Base-by-base conservation (phyloP, 1,140 invertebrate species). In the Dendrolimus kikuchii region DNA sequence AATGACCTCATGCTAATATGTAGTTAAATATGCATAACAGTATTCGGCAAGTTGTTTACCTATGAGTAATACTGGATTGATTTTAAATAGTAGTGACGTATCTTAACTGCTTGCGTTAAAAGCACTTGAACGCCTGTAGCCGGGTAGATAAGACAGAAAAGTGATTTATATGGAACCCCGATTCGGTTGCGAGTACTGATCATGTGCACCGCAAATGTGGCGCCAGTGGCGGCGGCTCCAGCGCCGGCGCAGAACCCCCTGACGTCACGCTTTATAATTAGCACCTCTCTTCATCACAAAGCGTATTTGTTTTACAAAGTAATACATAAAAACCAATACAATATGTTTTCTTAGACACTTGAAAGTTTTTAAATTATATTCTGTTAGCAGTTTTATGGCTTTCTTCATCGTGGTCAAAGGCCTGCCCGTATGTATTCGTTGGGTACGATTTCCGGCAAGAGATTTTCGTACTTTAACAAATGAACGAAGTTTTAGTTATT, bases 121-220 rank as follows among this genome's bases (percentile, higher is more conserved):
- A 66, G 63, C 68, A 68, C 70, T 69, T 61, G 61, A 65, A 49
- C 61, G 47, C 47, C 51, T 59, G 58, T 60, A 49, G 40, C 59
- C 53, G 59, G 42, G 41, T 44, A 64, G 68, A 71, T 75, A 75
- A 72, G 62, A 62, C 57, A 65, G 58, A 47, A 57, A 46, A 64
- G 57, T 68, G 69, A 72, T 72, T 72, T 72, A 72, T 72, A 64
- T 64, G 40, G 57, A 60, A 51, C 59, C 47, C 42, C 47, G 59
- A 61, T 61, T 61, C 59, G 39, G 51, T 57, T 49, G 55, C 53
- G 61, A 52, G 59, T 49, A 66, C 58, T 53, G 71, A 74, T 81
- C 81, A 81, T 76, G 68, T 84, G 81, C 60, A 57, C 62, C 59
- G 72, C 81, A 80, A 80, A 77, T 82, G 73, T 73, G 78, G 76